Base-by-base conservation (phyloP, 2,113 vertebrate species). In the Engraulis encrasicolus region DNA sequence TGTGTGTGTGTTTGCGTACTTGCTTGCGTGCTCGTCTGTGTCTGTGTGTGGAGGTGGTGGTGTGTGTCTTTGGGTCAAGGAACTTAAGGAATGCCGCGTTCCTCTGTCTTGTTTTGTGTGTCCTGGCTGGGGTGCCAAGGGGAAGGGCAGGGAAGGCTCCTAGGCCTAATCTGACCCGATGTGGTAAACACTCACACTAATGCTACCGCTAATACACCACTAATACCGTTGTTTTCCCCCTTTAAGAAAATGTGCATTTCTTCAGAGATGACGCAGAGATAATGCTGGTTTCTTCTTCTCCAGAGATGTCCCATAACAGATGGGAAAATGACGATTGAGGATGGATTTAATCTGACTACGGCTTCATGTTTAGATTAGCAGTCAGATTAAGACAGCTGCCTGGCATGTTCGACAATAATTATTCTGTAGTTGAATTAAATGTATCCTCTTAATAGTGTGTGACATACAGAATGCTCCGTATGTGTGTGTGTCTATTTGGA, bases 281-380 rank as follows among this genome's bases (percentile, higher is more conserved):
- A n/a, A n/a, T n/a, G n/a, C n/a, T n/a, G n/a, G n/a, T n/a, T n/a
- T n/a, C n/a, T n/a, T n/a, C n/a, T n/a, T n/a, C n/a, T n/a, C n/a
- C 78, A 11, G 86, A 89, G 87, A 92, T 89, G 89, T 91, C 86
- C 93, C 91, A 82, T 92, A 93, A 89, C 94, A 95, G 94, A 95
- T 94, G 93, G 92, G 88, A 86, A 86, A 82, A 87, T 45, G 77
- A n/a, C n/a, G n/a, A n/a, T 38, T 38, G 87, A n/a, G 90, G 87
- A 82, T 86, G 85, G 87, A 93, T 94, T 94, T 94, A 95, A 95
- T 95, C 93, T 91, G 93, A 93, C 90, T 92, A 92, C 89, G 90
- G 87, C 91, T 89, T 88, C 9, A 87, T 92, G 88, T 89, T 93
- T 91, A 93, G 94, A 95, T 94, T 95, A 90, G 89, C 92, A 84